phyloP scores from a whole-genome alignment of 2,888 invertebrate genomes.

The Leptopilina drosophilae region DNA sequence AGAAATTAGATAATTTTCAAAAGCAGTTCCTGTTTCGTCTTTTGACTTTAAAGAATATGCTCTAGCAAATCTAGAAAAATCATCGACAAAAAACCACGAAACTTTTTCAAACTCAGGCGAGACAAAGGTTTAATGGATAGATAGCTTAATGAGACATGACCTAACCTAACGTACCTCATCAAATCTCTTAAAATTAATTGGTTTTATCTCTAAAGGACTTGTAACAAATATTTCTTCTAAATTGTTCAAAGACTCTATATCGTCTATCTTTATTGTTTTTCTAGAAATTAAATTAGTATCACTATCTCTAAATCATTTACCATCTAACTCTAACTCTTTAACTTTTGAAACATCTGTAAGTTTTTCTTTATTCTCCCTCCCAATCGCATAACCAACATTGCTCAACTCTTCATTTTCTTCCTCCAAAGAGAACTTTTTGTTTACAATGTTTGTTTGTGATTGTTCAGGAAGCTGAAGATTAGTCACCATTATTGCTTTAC shows the following conservation, averaged over 20 bases:
- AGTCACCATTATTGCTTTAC: slow-evolving; percentile 45
- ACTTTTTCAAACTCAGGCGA: too few relatives aligned
- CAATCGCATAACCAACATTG: not conserved
- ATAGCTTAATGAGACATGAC: too few relatives aligned
- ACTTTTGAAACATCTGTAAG: not conserved
- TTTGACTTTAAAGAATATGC: too few relatives aligned
- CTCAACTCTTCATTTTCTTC: not conserved
- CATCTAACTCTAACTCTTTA: slow-evolving; percentile 1
- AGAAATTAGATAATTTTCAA: too few relatives aligned
- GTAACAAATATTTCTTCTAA: not conserved
- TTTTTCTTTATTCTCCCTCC: not conserved
- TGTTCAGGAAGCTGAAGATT: slow-evolving; percentile 7
- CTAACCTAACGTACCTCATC: too few relatives aligned
- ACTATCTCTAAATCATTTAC: not conserved
- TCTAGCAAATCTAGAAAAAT: too few relatives aligned
- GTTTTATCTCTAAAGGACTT: not conserved
- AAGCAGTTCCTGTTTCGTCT: too few relatives aligned
- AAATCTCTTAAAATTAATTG: slow-evolving; percentile 7
- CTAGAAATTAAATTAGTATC: not conserved
- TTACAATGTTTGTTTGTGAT: slow-evolving; percentile 39
- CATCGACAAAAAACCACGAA: too few relatives aligned
- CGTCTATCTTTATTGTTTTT: slow-evolving; percentile 8
- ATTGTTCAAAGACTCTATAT: not conserved
- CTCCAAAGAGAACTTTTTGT: slow-evolving; percentile 10
- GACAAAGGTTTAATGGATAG: too few relatives aligned